These are phyloP conservation scores for Erethizon dorsatum DNA, from an alignment of 2,797 vertebrate species.

Conservation along the genomic window DNA sequence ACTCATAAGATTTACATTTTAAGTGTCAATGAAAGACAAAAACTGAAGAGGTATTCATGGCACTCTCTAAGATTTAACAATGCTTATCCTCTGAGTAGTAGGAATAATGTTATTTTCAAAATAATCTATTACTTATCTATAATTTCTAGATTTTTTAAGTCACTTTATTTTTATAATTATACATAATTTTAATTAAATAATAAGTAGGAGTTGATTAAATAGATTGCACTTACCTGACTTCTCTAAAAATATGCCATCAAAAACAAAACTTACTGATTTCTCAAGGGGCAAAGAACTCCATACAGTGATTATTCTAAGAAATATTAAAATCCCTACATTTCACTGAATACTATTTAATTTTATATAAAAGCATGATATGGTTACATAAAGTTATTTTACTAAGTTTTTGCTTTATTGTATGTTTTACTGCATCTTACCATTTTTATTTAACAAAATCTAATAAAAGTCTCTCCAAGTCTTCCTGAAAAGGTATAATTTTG, in stretches of 20 bases:
- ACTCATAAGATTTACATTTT: slow-evolving; percentile 35
- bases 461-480: no score
- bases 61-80: slow-evolving; percentile 35
- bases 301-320: slow-evolving; percentile 31
- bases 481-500: neutral
- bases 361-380: neutral
- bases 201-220: slow-evolving; percentile 13
- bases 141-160: slow-evolving; percentile 41
- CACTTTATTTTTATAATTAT: slow-evolving; percentile 47
- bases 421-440: neutral
- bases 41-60: neutral
- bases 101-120: neutral
- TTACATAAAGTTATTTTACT: neutral
- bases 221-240: neutral
- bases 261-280: slow-evolving; percentile 22
- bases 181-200: slow-evolving; percentile 47
- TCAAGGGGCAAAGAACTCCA: slow-evolving; percentile 5
- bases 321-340: slow-evolving; percentile 34
- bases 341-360: neutral
- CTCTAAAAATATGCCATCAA: slow-evolving; percentile 6
- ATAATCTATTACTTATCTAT: neutral
- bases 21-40: slow-evolving; percentile 59
- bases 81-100: neutral
- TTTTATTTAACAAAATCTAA: neutral
- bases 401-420: neutral